Conservation (phyloP, 2,113 vertebrate genomes). For the Coracopsis vasa region DNA sequence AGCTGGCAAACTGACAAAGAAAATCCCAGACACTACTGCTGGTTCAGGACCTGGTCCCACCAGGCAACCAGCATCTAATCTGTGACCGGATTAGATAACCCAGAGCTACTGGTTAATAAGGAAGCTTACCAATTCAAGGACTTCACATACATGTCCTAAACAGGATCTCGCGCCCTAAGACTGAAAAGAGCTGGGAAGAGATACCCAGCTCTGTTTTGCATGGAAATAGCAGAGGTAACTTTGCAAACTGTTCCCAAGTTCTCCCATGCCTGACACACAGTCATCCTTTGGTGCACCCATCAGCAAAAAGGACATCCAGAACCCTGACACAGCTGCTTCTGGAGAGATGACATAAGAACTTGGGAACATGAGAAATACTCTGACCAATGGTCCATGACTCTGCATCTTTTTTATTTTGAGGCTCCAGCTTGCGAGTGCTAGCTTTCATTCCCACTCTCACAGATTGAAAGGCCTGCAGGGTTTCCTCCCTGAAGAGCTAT, state of each 20-base stretch:
- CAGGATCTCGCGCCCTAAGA: fast-evolving
- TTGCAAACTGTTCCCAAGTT: not conserved
- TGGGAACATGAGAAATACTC: not conserved
- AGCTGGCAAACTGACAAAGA: not conserved
- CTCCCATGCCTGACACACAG: not conserved
- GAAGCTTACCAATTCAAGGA: not conserved
- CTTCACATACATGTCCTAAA: not conserved
- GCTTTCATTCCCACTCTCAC: not conserved
- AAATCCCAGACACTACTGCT: not conserved
- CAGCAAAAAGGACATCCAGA: not conserved
- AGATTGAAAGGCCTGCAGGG: not conserved
- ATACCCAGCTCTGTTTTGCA: not conserved
- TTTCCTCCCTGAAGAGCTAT: not conserved
- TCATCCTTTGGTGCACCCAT: not conserved
- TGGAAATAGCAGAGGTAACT: not conserved
- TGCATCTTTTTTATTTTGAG: not conserved
- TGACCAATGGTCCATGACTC: not conserved
- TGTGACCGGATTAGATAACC: fast-evolving
- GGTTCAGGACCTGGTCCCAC: not conserved
- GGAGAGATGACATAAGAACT: not conserved
- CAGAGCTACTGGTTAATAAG: not conserved
- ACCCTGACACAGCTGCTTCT: not conserved
- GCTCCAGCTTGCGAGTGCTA: not conserved
- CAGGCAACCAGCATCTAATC: not conserved
- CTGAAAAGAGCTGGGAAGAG: not conserved